These are phyloP conservation scores for Alaudala cheleensis DNA, from an alignment of 2,113 vertebrate genomes.

Conservation along the genomic window DNA sequence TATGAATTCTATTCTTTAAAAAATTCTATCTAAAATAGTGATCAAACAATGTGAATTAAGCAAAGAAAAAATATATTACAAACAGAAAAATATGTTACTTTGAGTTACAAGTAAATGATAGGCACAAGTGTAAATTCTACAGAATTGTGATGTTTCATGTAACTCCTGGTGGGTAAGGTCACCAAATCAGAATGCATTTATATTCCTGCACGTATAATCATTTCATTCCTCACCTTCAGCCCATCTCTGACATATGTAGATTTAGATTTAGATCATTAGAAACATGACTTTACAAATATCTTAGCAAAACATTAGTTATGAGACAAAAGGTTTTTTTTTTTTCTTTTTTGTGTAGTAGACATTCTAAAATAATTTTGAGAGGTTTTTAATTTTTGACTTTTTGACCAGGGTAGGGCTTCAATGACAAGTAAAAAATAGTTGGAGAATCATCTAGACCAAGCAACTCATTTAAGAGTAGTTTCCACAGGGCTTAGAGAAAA, in stretches of 20 bases:
- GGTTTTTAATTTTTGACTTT: background rate
- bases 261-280: background rate
- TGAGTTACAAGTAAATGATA: background rate
- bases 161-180: background rate
- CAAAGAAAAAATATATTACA: background rate
- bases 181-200: background rate
- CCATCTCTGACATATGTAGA: background rate
- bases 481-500: background rate
- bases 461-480: background rate
- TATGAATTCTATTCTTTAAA: background rate
- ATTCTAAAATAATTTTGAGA: background rate
- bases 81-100: background rate
- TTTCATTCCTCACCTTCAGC: background rate
- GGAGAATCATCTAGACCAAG: background rate
- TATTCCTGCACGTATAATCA: background rate
- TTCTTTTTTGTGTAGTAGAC: background rate
- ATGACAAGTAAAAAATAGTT: background rate
- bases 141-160: background rate
- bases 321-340: background rate
- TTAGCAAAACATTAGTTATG: background rate
- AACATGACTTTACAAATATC: background rate
- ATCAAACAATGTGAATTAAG: background rate
- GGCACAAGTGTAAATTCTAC: background rate
- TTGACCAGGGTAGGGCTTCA: background rate
- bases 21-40: background rate